These are phyloP conservation scores for Phrynocephalus vlangalii DNA, from an alignment of 2,797 vertebrate genomes.

Conservation along the genomic window DNA sequence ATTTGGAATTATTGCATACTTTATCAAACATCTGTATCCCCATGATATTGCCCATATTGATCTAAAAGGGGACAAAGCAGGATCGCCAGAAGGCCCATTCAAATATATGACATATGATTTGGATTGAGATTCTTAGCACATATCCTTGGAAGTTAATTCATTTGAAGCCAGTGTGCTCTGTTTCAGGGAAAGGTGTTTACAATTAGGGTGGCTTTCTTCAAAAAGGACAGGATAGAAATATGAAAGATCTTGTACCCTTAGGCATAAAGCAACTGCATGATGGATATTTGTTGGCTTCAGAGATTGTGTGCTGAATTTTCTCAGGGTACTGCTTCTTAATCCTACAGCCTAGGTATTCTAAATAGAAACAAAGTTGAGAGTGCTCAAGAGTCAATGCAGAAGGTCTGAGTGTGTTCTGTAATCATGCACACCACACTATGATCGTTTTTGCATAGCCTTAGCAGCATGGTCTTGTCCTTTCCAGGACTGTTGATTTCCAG, in stretches of 20 bases:
- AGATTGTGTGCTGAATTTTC: neutral
- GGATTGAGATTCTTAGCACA: neutral
- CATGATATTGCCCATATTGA: conserved; percentile 12
- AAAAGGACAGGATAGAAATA: no score
- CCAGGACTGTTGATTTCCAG: neutral
- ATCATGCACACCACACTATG: neutral
- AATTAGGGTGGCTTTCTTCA: no score
- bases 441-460: neutral
- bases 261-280: neutral
- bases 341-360: neutral
- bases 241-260: neutral
- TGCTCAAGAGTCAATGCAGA: neutral
- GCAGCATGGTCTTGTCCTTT: neutral
- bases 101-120: neutral
- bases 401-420: neutral
- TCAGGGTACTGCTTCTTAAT: neutral
- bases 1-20: neutral
- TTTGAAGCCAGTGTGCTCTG: neutral
- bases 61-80: neutral
- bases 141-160: neutral
- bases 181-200: neutral
- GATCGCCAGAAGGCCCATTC: neutral
- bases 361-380: neutral
- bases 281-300: no score
- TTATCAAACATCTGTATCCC: neutral